Evolutionary conservation across 1,140 invertebrate genomes (phyloP).

Genomic region (Parasteatoda tepidariorum): DNA sequence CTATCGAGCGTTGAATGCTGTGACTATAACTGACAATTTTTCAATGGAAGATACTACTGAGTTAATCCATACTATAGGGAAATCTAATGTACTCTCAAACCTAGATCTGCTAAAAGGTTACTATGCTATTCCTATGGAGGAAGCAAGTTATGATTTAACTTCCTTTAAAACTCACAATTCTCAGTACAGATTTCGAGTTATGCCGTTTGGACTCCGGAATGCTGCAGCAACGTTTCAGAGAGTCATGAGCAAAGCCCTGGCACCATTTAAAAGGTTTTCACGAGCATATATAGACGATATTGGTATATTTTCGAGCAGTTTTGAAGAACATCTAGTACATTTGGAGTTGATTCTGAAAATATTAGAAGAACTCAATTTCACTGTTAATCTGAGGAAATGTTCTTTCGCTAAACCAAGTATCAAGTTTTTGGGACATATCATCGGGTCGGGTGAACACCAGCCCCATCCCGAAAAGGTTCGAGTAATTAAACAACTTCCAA

Average conservation of each 20-base stretch:
- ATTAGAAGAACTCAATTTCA: constrained; percentile 62
- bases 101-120: not conserved
- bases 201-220: constrained; percentile 65
- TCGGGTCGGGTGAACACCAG: too few species aligned
- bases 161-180: constrained; percentile 29
- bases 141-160: constrained; percentile 58
- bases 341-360: constrained; percentile 59
- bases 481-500: constrained; percentile 62
- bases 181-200: constrained; percentile 7
- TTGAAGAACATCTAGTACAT: constrained; percentile 55
- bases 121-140: constrained; percentile 63
- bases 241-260: constrained; percentile 63
- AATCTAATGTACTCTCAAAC: not conserved
- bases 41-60: not conserved
- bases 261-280: constrained; percentile 2
- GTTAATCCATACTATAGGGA: not conserved
- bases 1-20: not conserved
- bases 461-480: constrained; percentile 65
- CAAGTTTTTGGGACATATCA: too few species aligned
- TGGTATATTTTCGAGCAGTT: constrained; percentile 36
- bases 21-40: not conserved
- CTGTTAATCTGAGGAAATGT: constrained; percentile 63
- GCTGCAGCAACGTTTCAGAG: constrained; percentile 65
- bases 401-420: too few species aligned
- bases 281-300: constrained; percentile 65